phyloP scores from a whole-genome alignment of 2,888 invertebrate species.

The Rhagonycha fulva region DNA sequence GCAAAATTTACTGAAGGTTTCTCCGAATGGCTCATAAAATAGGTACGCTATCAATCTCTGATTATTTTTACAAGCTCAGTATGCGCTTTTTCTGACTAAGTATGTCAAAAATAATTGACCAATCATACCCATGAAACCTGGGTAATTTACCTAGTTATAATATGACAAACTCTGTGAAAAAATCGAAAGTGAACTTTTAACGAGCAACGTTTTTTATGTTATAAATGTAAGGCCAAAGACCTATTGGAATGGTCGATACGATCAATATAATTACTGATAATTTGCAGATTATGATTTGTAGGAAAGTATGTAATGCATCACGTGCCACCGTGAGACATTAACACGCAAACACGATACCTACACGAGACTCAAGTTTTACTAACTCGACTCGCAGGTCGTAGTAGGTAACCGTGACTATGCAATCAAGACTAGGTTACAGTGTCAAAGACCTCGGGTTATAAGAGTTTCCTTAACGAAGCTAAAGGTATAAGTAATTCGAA shows the following conservation, averaged over 20 bases:
- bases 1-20: too few relatives aligned
- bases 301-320: constrained; percentile 32
- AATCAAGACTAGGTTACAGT: constrained; percentile 38
- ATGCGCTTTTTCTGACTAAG: background rate
- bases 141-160: background rate
- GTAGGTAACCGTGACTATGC: constrained; percentile 34
- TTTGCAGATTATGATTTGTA: constrained; percentile 38
- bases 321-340: constrained; percentile 23
- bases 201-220: background rate
- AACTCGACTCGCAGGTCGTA: background rate
- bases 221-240: constrained; percentile 33
- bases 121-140: background rate
- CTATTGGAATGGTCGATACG: constrained; percentile 30
- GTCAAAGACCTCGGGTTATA: constrained; percentile 43
- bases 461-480: constrained; percentile 20
- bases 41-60: too few relatives aligned
- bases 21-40: too few relatives aligned
- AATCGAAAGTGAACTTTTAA: background rate
- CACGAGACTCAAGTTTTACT: constrained; percentile 30
- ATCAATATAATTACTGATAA: constrained; percentile 35
- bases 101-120: background rate
- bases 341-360: constrained; percentile 37
- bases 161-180: background rate
- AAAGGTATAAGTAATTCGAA: constrained; percentile 25
- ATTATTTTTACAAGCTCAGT: background rate